Evolutionary conservation across 2,797 vertebrate species (phyloP), one percentile per base, ranked within the genome.

Genomic region (Propithecus deckenii): DNA sequence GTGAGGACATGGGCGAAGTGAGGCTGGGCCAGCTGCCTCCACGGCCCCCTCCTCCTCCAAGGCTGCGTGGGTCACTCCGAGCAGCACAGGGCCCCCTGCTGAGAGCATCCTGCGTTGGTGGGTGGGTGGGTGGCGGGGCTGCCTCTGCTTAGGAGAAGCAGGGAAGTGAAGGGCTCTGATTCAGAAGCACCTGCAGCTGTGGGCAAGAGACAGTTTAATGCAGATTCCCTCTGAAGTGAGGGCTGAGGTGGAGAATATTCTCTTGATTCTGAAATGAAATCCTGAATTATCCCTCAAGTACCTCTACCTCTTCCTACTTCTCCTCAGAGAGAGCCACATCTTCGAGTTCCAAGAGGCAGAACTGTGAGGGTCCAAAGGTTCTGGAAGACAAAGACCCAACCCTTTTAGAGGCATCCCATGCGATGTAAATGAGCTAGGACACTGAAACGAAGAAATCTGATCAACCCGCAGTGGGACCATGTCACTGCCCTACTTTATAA

Each of bases 241-340:
- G 65, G 22, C 69, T 50, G 22, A 71, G 61, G 57, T 71, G 17
- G 69, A 65, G 17, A 80, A 86, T 72, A 61, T 15, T 75, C 57
- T 35, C 57, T 94, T 71, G 74, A 74, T 81, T 95, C 69, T 95
- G 72, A 91, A 95, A 81, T 67, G 41, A 86, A 93, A 61, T 41
- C 32, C 63, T 76, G 15, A 96, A 20, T 75, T 78, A 80, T 35
- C 22, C 46, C 57, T 72, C 81, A 59, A 59, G 63, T 25, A 86
- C 32, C 55, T 90, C 88, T 46, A 71, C 28, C n/a, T 79, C 15
- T n/a, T n/a, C 50, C n/a, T 83, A 7, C 23, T 84, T 8, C 30
- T 95, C 61, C 59, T 86, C 87, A 79, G n/a, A 63, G 4, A 85
- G 1, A 94, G 38, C 9, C 46, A 91, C 65, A 65, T 50, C 43